Conservation (phyloP, 2,888 invertebrate species). For the Lysandra coridon region DNA sequence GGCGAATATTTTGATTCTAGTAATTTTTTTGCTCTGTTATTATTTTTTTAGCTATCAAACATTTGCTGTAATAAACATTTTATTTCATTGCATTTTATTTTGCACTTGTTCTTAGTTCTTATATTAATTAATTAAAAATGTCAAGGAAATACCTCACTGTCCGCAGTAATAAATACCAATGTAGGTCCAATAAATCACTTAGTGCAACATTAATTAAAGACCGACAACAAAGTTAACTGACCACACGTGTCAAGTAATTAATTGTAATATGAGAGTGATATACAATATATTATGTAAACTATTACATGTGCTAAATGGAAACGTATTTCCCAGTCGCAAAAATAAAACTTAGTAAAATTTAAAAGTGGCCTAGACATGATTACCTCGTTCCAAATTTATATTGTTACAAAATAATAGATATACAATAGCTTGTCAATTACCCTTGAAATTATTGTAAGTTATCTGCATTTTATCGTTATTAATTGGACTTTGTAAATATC, state of each 20-base stretch:
- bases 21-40: neutral
- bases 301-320: neutral
- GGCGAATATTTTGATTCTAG: neutral
- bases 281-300: neutral
- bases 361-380: neutral
- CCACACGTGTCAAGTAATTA: neutral
- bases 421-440: neutral
- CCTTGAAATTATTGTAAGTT: neutral
- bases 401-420: neutral
- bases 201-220: slow-evolving; percentile 4
- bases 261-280: neutral
- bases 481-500: neutral
- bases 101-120: neutral
- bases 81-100: neutral
- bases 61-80: neutral
- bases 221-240: slow-evolving; percentile 3
- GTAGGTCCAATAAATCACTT: neutral
- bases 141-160: neutral
- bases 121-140: neutral
- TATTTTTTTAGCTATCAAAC: neutral
- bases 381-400: neutral
- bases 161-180: neutral
- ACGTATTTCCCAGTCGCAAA: neutral
- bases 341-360: neutral
- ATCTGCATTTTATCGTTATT: neutral